phyloP scores from a whole-genome alignment of 2,113 vertebrate genomes.

The Ornithorhynchus anatinus region DNA sequence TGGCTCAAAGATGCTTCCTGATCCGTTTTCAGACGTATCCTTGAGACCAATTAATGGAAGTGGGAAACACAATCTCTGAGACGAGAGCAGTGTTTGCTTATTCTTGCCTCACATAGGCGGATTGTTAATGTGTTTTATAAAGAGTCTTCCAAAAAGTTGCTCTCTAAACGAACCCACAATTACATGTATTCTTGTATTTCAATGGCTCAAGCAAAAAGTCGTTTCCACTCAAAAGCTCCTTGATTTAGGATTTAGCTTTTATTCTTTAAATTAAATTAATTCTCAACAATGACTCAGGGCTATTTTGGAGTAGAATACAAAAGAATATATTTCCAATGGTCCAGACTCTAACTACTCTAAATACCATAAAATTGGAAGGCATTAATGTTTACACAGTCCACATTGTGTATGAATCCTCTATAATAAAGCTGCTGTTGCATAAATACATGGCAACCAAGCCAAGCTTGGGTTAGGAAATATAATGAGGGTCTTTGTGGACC shows the following conservation, averaged over 20 bases:
- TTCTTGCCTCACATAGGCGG: too few species aligned
- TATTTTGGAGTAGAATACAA: slow-evolving; percentile 32
- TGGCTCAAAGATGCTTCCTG: too few species aligned
- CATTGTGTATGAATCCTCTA: slow-evolving; percentile 38
- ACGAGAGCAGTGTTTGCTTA: too few species aligned
- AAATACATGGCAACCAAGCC: slow-evolving; percentile 49
- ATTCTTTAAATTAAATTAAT: slow-evolving; percentile 58
- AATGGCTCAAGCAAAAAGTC: too few species aligned
- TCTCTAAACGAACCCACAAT: too few species aligned
- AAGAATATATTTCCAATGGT: slow-evolving; percentile 33
- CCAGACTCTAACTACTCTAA: slow-evolving; percentile 42
- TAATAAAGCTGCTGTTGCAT: slow-evolving; percentile 52
- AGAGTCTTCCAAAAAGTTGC: too few species aligned
- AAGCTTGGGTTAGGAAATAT: slow-evolving; percentile 49
- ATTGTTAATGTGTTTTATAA: too few species aligned
- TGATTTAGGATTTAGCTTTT: slow-evolving; percentile 16
- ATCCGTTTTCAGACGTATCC: too few species aligned
- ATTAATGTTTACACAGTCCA: slow-evolving; percentile 44
- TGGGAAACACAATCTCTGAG: too few species aligned
- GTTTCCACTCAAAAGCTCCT: slow-evolving; percentile 32
- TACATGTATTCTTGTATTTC: too few species aligned
- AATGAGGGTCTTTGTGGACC: slow-evolving; percentile 49
- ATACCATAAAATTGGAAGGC: slow-evolving; percentile 42
- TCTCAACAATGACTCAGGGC: slow-evolving; percentile 42
- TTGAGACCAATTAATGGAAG: too few species aligned